Evolutionary conservation across 2,888 invertebrate species (phyloP), one percentile per base, ranked within the genome.

Genomic region (Agrotis puta): DNA sequence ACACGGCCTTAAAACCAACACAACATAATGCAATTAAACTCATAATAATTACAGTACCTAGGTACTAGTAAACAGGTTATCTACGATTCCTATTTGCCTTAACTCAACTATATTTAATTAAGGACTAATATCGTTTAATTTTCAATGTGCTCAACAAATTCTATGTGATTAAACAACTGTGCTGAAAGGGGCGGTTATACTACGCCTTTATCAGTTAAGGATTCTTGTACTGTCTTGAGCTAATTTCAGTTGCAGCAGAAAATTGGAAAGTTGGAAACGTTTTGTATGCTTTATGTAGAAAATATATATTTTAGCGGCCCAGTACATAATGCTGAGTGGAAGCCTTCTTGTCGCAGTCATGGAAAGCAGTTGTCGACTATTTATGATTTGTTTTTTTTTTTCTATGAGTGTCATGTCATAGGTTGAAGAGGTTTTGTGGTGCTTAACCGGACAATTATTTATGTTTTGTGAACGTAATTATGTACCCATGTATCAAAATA

Each of bases 121-220:
- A 83, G 86, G 76, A 69, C 74, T 82, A 83, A 83, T 86, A 85
- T 84, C 85, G 80, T 81, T 83, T 83, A 82, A 81, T 85, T 85
- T 86, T 81, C 85, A 82, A 86, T 87, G 80, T 74, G 69, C 81
- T 83, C 79, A 87, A 85, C 87, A 87, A 90, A 89, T 90, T 86
- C 81, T 80, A 74, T 76, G 84, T 83, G 85, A 87, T 86, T 85
- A 87, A 87, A 85, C 77, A 79, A 74, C 82, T 74, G 71, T 75
- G 50, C 20, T 18, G 70, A 67, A 74, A 74, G 63, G 70, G 85
- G 85, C 78, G 81, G 64, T 53, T 27, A 61, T 64, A 53, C 61
- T 72, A 71, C 67, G 66, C 79, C 74, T 74, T 87, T 76, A 79
- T 81, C 79, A 81, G 77, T 72, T 77, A 74, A 67, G 64, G 59